Conservation (phyloP, 2,113 vertebrate species). For the Gopherus evgoodei region DNA sequence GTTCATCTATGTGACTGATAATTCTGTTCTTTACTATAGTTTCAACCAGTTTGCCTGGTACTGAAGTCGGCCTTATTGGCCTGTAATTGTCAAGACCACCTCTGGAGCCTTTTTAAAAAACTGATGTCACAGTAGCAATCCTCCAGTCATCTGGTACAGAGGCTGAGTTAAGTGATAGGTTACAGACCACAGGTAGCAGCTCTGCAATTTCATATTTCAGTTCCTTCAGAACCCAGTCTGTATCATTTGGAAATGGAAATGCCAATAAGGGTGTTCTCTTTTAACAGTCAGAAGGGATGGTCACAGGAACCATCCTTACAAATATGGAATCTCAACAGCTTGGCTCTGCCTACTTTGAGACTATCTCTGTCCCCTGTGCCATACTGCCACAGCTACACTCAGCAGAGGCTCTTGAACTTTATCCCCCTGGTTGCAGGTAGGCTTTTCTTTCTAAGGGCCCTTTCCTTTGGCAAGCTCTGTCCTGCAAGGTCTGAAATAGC, state of each 20-base stretch:
- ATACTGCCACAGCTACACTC: rapidly evolving
- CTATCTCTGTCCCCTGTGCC: too few relatives aligned
- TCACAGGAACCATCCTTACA: background rate
- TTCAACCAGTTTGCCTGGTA: background rate
- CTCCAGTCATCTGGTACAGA: too few relatives aligned
- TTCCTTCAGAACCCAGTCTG: background rate
- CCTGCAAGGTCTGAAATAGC: background rate
- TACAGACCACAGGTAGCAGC: too few relatives aligned
- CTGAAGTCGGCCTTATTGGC: background rate
- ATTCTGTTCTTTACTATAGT: background rate
- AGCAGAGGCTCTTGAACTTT: background rate
- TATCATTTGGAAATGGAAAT: background rate
- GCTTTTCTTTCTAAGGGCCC: background rate
- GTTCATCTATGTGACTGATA: background rate
- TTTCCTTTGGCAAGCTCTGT: background rate
- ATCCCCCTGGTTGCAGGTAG: background rate
- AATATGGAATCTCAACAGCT: background rate
- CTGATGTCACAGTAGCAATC: background rate
- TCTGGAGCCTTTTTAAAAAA: background rate
- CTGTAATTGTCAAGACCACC: background rate
- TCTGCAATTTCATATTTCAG: too few relatives aligned
- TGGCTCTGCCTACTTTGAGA: background rate
- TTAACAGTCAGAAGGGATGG: background rate
- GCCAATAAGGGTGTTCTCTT: background rate
- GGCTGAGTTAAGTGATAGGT: too few relatives aligned